Base-by-base conservation (phyloP, 2,888 invertebrate genomes). In the Epiblema foenella region DNA sequence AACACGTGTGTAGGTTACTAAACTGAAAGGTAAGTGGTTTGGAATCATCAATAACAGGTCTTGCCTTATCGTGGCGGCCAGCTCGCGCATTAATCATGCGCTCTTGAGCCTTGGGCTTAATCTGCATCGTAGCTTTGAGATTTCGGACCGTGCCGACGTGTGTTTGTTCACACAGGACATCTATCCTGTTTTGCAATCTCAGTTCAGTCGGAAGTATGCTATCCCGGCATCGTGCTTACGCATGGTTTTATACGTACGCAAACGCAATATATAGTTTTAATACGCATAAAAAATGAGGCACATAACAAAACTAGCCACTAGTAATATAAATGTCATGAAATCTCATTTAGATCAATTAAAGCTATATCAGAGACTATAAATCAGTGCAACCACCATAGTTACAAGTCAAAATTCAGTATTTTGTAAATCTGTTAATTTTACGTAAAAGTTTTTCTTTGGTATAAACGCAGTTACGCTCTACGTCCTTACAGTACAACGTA, bases 61-160 rank as follows among this genome's bases (percentile, higher is more conserved):
- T 65, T 39, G 18, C 60, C 39, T 29, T 70, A 70, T 70, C 70
- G 42, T 17, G 20, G 59, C 60, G 29, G 37, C 46, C 70, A 70
- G 65, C 37, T 33, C 60, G 52, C 52, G 29, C 70, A 70, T 70
- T 66, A 70, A 70, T 70, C 70, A 70, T 70, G 59, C 11, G 52
- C 37, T 20, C 52, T 64, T 37, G 63, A 39, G 52, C 63, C 62
- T 63, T 17, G 15, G 51, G 52, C 52, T 63, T 64, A 54, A 64
- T 64, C 63, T 52, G 63, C n/a, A 37, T 33, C 63, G 39, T 64
- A 64, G 63, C 52, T 64, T 54, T 20, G 20, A 52, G 63, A 64
- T 54, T 64, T 64, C 15, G 39, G 33, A 33, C 33, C 33, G 33
- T 24, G 24, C 24, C 4, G 24, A 24, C 4, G 24, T 24, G 24